Conservation (phyloP, 2,797 vertebrate genomes). For the Macropodus opercularis region DNA sequence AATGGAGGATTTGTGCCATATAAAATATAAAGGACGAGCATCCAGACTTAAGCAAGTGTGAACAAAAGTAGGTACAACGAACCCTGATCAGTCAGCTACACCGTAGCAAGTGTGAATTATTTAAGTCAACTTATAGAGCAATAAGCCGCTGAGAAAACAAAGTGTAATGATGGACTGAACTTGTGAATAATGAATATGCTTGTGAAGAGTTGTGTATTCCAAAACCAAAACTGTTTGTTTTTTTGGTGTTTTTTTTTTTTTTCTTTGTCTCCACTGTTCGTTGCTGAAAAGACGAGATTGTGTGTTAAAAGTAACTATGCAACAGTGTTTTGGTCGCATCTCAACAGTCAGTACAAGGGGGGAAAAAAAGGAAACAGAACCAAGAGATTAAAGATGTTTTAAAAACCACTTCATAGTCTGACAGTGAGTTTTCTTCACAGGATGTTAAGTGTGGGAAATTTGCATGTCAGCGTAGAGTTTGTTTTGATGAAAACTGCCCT, state of each 20-base stretch:
- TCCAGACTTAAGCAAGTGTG: background rate
- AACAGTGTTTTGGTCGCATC: conserved; percentile 25
- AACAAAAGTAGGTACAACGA: background rate
- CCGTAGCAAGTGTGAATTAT: conserved; percentile 7
- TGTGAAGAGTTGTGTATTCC: conserved; percentile 9
- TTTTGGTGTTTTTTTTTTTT: conserved; percentile 1
- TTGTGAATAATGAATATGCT: conserved; percentile 3
- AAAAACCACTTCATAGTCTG: background rate
- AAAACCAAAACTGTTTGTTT: background rate
- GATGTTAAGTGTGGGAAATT: no score
- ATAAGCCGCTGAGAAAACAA: conserved; percentile 25
- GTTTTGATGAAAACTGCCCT: no score
- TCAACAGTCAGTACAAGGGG: background rate
- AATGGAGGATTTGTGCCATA: background rate
- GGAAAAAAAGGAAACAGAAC: background rate
- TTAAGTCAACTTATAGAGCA: conserved; percentile 23
- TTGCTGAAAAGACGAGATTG: background rate
- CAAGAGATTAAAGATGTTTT: background rate
- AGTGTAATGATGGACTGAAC: conserved; percentile 3
- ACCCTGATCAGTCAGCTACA: background rate
- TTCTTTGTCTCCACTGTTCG: conserved; percentile 3
- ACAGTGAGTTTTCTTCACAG: background rate
- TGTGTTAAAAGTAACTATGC: conserved; percentile 36
- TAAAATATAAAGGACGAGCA: background rate
- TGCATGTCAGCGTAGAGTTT: no score